These are phyloP conservation scores for Exocentrus adspersus DNA, from an alignment of 2,888 invertebrate species.

Conservation along the genomic window DNA sequence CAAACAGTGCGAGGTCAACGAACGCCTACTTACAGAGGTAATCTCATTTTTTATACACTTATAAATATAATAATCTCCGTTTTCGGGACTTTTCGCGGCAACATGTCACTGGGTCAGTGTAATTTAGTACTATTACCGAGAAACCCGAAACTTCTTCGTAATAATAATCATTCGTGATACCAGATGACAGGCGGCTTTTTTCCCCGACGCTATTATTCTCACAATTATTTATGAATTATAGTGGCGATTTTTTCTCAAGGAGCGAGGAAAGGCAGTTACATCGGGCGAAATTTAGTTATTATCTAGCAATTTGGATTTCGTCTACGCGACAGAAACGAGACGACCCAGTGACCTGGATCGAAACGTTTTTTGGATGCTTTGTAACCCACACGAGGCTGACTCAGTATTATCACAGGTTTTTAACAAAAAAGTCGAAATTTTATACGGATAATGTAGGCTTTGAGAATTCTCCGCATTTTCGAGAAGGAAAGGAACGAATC, in stretches of 20 bases:
- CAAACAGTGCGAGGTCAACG: slow-evolving; percentile 2
- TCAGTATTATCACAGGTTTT: too few relatives aligned
- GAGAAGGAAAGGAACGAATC: too few relatives aligned
- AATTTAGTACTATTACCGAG: slow-evolving; percentile 17
- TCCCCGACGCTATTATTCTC: neutral
- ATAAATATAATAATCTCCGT: neutral
- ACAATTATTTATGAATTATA: neutral
- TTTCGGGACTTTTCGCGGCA: slow-evolving; percentile 9
- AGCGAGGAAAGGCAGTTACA: neutral
- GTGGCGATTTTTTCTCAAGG: neutral
- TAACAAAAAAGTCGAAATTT: too few relatives aligned
- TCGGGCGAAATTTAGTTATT: too few relatives aligned
- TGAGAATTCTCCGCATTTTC: too few relatives aligned
- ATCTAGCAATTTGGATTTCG: neutral
- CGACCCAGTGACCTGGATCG: too few relatives aligned
- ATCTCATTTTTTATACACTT: slow-evolving; percentile 1
- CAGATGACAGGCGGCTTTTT: neutral
- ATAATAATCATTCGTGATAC: slow-evolving; percentile 10
- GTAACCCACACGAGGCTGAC: too few relatives aligned
- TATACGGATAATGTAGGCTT: too few relatives aligned
- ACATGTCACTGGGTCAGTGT: slow-evolving; percentile 24
- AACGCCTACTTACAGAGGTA: neutral
- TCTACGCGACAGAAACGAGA: too few relatives aligned
- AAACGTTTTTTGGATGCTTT: too few relatives aligned
- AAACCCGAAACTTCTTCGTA: slow-evolving; percentile 12